A percentile compares a stretch with the other conserved stretches of the same genome.
Conservation (phyloP, 2,113 vertebrate species). For the Pholis gunnellus region DNA sequence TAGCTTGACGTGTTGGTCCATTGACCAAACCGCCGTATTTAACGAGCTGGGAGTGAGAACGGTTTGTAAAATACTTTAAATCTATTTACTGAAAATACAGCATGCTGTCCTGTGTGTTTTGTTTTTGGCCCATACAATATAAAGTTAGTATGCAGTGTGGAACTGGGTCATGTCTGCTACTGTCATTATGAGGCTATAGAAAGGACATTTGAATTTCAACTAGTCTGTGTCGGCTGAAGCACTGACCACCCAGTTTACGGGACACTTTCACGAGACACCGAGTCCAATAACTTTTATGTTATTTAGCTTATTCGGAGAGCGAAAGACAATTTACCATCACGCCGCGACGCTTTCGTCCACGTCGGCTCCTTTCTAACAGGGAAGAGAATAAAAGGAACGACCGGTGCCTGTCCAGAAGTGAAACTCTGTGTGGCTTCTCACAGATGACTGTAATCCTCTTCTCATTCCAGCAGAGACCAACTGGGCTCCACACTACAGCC, state of each 20-base stretch:
- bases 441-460: conserved; percentile 58
- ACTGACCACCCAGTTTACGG: background rate
- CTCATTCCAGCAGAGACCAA: conserved; percentile 46
- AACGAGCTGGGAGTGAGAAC: background rate
- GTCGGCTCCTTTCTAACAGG: conserved; percentile 4
- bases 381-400: background rate
- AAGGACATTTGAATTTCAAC: too few relatives aligned
- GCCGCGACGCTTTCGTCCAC: background rate
- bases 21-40: too few relatives aligned
- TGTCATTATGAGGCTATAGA: too few relatives aligned
- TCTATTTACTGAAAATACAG: background rate
- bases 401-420: conserved; percentile 29
- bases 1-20: too few relatives aligned
- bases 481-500: conserved; percentile 42
- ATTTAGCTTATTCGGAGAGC: too few relatives aligned
- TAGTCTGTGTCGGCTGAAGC: background rate
- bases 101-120: too few relatives aligned
- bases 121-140: background rate
- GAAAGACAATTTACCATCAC: background rate
- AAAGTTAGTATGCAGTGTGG: too few relatives aligned
- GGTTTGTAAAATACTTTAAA: background rate
- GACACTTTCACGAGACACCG: background rate
- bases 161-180: too few relatives aligned
- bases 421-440: conserved; percentile 44
- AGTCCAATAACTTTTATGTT: too few relatives aligned